Percentiles rank a stretch among this genome's conserved stretches.
Conservation (phyloP, 2,888 invertebrate genomes). For the Autographa pulchrina region DNA sequence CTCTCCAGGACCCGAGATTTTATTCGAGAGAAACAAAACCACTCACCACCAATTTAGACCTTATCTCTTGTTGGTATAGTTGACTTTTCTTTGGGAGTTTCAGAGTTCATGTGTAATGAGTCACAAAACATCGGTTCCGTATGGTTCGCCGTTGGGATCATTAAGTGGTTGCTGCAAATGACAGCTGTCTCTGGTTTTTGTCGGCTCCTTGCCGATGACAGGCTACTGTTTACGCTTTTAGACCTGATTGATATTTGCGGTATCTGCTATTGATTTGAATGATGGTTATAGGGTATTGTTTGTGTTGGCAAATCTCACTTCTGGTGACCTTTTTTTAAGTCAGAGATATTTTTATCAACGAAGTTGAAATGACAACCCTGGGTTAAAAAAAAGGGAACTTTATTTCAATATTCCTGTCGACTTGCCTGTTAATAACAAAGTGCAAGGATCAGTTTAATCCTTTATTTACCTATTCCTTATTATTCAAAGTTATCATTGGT, state of each 20-base stretch:
- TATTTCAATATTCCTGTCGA: no score
- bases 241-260: conserved; percentile 38
- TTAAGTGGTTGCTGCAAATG: conserved; percentile 59
- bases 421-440: no score
- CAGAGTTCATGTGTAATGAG: conserved; percentile 52
- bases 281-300: conserved; percentile 10
- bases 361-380: no score
- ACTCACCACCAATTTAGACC: conserved; percentile 25
- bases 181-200: conserved; percentile 55
- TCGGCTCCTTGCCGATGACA: conserved; percentile 43
- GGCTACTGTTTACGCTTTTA: conserved; percentile 40
- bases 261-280: conserved; percentile 45
- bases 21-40: conserved; percentile 64
- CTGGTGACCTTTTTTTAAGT: no score
- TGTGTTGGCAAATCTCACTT: background rate
- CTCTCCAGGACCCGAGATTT: conserved; percentile 66
- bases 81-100: conserved; percentile 9
- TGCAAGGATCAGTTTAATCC: no score
- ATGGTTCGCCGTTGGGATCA: conserved; percentile 64
- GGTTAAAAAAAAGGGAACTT: no score
- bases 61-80: background rate
- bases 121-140: conserved; percentile 72
- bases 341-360: no score
- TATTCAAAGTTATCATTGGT: no score
- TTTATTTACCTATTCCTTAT: no score